Conservation (phyloP, 2,113 vertebrate genomes). For the Thunnus maccoyii region DNA sequence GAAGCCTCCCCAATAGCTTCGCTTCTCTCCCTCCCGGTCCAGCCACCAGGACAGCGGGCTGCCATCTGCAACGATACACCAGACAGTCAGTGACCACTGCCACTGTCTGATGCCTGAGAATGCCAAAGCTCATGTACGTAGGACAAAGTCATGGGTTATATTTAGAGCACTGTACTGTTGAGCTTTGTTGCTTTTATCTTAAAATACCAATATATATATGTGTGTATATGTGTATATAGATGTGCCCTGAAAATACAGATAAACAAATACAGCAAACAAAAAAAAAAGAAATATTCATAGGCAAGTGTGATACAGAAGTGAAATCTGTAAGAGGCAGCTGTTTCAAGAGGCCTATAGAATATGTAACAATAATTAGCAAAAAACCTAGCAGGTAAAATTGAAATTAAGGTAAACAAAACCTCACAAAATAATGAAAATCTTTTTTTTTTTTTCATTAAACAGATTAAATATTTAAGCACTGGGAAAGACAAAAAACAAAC, state of each 20-base stretch:
- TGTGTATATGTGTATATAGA: too few relatives aligned
- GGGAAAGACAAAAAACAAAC: not conserved
- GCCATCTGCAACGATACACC: slow-evolving; percentile 86
- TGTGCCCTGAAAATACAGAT: not conserved
- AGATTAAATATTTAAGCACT: not conserved
- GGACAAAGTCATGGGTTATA: slow-evolving; percentile 39
- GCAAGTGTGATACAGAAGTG: not conserved
- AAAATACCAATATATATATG: not conserved
- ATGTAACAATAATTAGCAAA: too few relatives aligned
- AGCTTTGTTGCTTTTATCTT: not conserved
- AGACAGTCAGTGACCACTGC: slow-evolving; percentile 13
- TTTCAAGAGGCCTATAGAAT: not conserved
- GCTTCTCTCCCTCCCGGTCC: slow-evolving; percentile 90
- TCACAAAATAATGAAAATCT: not conserved
- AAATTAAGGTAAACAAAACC: too few relatives aligned
- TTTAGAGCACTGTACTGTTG: slow-evolving; percentile 4
- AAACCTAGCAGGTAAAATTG: not conserved
- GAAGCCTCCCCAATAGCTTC: slow-evolving; percentile 96
- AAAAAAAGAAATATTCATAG: not conserved
- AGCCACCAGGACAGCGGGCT: slow-evolving; percentile 96
- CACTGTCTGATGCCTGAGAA: slow-evolving; percentile 2
- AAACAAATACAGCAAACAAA: not conserved
- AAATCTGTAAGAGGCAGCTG: slow-evolving; percentile 1
- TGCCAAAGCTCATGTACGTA: not conserved
- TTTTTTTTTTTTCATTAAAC: too few relatives aligned